A percentile compares a stretch with the other conserved stretches of the same genome.
phyloP scores from a whole-genome alignment of 2,797 vertebrate species.

The Sebastes umbrosus region DNA sequence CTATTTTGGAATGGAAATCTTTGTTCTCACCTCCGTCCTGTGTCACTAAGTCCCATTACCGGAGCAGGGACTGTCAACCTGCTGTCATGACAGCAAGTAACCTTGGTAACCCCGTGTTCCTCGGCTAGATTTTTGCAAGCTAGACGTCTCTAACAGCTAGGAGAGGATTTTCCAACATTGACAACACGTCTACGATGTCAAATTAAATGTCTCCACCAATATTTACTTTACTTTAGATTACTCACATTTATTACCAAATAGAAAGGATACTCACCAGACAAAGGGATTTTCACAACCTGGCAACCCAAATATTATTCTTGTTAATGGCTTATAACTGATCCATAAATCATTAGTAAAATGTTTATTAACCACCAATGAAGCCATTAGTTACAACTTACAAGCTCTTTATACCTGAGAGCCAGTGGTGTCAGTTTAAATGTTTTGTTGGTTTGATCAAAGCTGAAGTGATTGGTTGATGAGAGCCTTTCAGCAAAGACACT shows the following conservation, averaged over 20 bases:
- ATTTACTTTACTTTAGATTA: not conserved
- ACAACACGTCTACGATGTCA: constrained; percentile 5
- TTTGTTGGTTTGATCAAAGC: not conserved
- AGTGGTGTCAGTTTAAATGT: not conserved
- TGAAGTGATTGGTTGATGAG: not conserved
- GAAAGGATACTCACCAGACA: not conserved
- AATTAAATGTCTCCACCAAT: not conserved
- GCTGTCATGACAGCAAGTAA: constrained; percentile 37
- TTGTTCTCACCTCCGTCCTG: constrained; percentile 41
- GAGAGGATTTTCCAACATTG: not conserved
- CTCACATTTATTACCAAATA: not conserved
- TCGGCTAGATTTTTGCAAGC: constrained; percentile 8
- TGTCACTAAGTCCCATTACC: constrained; percentile 45
- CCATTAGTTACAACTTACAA: not conserved
- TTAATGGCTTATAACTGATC: not conserved
- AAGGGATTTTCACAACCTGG: not conserved
- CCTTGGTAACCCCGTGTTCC: constrained; percentile 22
- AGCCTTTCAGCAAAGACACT: not conserved
- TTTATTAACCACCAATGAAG: not conserved
- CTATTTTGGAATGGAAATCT: constrained; percentile 60
- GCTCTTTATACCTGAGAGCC: not conserved
- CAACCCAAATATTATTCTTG: not conserved
- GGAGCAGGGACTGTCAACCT: constrained; percentile 39
- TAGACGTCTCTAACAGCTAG: not conserved
- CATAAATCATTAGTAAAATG: not conserved